A percentile compares a stretch with the other conserved stretches of the same genome.
Conservation (phyloP, 2,888 invertebrate species). For the Himalopsyche tibetana region DNA sequence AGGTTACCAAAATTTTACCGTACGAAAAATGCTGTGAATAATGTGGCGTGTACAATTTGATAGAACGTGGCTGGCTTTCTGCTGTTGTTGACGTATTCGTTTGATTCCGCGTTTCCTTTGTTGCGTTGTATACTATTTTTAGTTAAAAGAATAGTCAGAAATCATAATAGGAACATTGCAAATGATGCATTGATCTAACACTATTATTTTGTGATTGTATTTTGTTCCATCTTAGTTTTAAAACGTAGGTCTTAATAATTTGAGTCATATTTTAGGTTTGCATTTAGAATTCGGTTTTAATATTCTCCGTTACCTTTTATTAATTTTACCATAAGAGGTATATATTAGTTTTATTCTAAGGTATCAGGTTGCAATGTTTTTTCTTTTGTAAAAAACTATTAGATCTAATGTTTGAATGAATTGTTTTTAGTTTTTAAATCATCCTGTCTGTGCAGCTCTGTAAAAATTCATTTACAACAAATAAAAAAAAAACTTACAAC, state of each 20-base stretch:
- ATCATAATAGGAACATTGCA: conserved; percentile 3
- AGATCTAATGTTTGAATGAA: background rate
- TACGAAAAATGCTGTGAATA: too few relatives aligned
- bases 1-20: too few relatives aligned
- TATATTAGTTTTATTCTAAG: background rate
- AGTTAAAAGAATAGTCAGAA: conserved; percentile 17
- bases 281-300: conserved; percentile 3
- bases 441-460: too few relatives aligned
- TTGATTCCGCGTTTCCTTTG: background rate
- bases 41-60: too few relatives aligned
- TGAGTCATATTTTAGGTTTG: conserved; percentile 54
- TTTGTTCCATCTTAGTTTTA: conserved; percentile 53
- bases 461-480: too few relatives aligned
- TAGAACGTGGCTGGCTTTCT: too few relatives aligned
- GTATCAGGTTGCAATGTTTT: background rate
- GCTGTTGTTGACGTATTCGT: too few relatives aligned
- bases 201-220: conserved; percentile 51
- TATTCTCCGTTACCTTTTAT: conserved; percentile 1
- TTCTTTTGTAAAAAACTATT: background rate
- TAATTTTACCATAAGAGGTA: background rate
- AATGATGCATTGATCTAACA: conserved; percentile 41
- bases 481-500: too few relatives aligned
- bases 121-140: background rate
- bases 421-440: conserved; percentile 2
- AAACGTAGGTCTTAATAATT: conserved; percentile 37